Percentiles rank a stretch among this genome's conserved stretches.
These are phyloP conservation scores for Apeltes quadracus DNA, from an alignment of 2,113 vertebrate species.

Conservation along the genomic window DNA sequence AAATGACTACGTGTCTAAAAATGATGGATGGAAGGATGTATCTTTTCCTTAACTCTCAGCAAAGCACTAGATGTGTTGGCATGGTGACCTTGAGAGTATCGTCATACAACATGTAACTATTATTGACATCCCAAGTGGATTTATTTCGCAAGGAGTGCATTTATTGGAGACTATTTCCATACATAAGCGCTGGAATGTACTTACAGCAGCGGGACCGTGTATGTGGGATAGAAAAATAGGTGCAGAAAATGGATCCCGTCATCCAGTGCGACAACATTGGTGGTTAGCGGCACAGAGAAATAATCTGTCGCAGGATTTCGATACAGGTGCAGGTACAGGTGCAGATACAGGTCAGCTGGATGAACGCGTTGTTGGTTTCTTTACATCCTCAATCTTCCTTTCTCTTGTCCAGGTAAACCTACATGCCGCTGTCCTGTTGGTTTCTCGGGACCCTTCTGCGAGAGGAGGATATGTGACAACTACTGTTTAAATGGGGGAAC, in stretches of 20 bases:
- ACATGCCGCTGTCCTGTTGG: constrained; percentile 91
- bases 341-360: neutral
- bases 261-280: neutral
- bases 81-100: neutral
- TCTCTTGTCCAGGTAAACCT: constrained; percentile 84
- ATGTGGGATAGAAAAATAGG: neutral
- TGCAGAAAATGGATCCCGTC: neutral
- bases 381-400: neutral
- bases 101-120: neutral
- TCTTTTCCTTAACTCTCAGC: neutral
- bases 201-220: neutral
- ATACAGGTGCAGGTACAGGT: neutral
- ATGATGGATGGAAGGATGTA: neutral
- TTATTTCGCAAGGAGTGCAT: neutral
- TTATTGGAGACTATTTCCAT: neutral
- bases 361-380: neutral
- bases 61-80: neutral
- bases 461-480: constrained; percentile 87
- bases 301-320: neutral
- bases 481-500: constrained; percentile 94
- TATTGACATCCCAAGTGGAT: constrained; percentile 1
- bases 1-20: constrained; percentile 12
- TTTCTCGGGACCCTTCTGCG: constrained; percentile 92
- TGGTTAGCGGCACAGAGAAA: neutral
- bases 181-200: neutral